These are phyloP conservation scores for Ormyrus nitidulus DNA, from an alignment of 2,888 invertebrate genomes.

Conservation along the genomic window DNA sequence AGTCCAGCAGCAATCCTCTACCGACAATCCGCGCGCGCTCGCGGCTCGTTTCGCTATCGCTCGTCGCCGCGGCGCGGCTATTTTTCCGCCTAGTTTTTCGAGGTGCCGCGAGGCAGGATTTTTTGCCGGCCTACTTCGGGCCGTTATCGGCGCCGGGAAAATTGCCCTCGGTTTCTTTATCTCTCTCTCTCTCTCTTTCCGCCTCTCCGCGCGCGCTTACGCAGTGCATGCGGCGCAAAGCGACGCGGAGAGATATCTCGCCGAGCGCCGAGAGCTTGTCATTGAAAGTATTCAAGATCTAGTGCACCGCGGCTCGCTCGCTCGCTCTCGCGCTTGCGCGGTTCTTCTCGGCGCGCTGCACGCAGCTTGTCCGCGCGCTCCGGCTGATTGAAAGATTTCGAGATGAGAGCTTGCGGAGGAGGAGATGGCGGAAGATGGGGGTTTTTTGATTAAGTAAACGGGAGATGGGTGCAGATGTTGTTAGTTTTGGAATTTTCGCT, in stretches of 20 bases:
- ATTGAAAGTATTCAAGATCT: slow-evolving; percentile 72
- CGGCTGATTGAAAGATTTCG: too few relatives aligned
- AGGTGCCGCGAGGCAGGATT: slow-evolving; percentile 68
- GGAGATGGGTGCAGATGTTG: too few relatives aligned
- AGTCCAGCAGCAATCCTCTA: too few relatives aligned
- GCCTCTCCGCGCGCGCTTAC: neutral
- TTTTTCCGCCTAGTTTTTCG: slow-evolving; percentile 74
- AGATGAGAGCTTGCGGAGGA: too few relatives aligned
- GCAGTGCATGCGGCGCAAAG: neutral
- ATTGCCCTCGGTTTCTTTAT: slow-evolving; percentile 45
- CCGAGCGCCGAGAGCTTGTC: slow-evolving; percentile 63
- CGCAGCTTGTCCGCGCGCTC: too few relatives aligned
- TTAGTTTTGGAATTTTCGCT: too few relatives aligned
- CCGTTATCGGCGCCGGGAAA: slow-evolving; percentile 42
- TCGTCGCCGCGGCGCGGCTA: slow-evolving; percentile 58
- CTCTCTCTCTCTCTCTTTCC: slow-evolving; percentile 49
- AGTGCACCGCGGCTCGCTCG: slow-evolving; percentile 61
- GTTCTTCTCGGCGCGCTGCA: neutral
- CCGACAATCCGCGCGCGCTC: neutral
- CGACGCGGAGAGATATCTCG: slow-evolving; percentile 6
- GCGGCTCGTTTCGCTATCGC: slow-evolving; percentile 33
- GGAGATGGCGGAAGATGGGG: neutral
- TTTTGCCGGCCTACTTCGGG: slow-evolving; percentile 72
- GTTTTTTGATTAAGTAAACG: too few relatives aligned
- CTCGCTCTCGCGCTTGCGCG: neutral